Percentiles rank a stretch among this genome's conserved stretches.
Conservation (phyloP, 2,797 vertebrate genomes). For the Chelon auratus region DNA sequence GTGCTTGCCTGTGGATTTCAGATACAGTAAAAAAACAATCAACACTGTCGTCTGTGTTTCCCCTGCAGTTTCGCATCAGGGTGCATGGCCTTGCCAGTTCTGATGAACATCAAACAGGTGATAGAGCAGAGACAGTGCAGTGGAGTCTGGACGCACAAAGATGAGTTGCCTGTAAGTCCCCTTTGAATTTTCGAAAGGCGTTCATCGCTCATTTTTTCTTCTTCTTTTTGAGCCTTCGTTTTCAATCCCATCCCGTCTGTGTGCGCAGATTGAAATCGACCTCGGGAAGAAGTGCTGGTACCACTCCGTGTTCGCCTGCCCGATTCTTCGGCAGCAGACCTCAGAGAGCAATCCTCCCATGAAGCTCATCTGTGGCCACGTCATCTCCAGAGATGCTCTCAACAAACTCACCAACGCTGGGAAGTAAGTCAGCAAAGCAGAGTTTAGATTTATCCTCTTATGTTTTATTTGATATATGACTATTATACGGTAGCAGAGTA, state of each 20-base stretch:
- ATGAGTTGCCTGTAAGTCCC: slow-evolving; percentile 89
- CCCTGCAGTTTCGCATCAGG: slow-evolving; percentile 89
- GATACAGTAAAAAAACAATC: neutral
- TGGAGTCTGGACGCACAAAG: slow-evolving; percentile 93
- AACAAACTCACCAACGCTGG: slow-evolving; percentile 95
- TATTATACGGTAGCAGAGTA: neutral
- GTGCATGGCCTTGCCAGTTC: slow-evolving; percentile 91
- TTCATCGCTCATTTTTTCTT: neutral
- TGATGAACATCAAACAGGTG: slow-evolving; percentile 95
- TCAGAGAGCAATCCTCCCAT: slow-evolving; percentile 95
- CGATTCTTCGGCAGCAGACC: slow-evolving; percentile 93
- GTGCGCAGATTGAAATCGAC: slow-evolving; percentile 90
- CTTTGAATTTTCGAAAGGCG: neutral
- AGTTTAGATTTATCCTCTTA: neutral
- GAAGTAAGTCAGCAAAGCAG: slow-evolving; percentile 84
- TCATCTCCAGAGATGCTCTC: slow-evolving; percentile 94
- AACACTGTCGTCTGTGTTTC: neutral
- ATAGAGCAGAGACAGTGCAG: slow-evolving; percentile 93
- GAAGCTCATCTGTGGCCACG: slow-evolving; percentile 93
- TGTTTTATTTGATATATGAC: too few species aligned
- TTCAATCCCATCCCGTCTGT: slow-evolving; percentile 10
- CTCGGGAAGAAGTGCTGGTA: slow-evolving; percentile 96
- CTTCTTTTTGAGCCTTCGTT: neutral
- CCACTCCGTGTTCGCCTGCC: slow-evolving; percentile 95
- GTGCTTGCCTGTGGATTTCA: neutral